A percentile compares a stretch with the other conserved stretches of the same genome.
Conservation (phyloP, 2,113 vertebrate genomes). For the Carollia perspicillata region DNA sequence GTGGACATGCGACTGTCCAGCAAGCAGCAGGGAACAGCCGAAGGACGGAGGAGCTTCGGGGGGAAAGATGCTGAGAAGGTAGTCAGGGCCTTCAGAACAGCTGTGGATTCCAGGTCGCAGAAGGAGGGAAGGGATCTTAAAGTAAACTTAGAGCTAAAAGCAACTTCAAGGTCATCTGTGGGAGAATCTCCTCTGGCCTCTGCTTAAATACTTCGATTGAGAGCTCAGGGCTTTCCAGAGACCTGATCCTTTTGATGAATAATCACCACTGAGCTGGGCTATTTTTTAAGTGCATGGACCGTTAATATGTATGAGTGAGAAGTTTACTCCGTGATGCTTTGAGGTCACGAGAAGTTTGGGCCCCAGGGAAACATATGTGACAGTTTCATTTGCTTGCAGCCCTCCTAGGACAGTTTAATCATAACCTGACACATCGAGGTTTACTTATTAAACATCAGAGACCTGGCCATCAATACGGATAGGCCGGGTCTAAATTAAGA, state of each 20-base stretch:
- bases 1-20: rapidly evolving
- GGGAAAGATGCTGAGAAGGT: neutral
- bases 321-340: constrained; percentile 53
- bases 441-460: constrained; percentile 57
- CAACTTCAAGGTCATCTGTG: constrained; percentile 48
- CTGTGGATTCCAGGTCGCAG: neutral
- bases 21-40: neutral
- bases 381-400: constrained; percentile 67
- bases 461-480: neutral
- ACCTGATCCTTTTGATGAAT: constrained; percentile 23
- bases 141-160: neutral
- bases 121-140: neutral
- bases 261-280: constrained; percentile 39
- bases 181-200: neutral
- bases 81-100: neutral
- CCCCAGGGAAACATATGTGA: constrained; percentile 53
- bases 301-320: constrained; percentile 75
- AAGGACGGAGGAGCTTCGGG: neutral
- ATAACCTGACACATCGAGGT: neutral
- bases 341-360: constrained; percentile 70
- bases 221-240: constrained; percentile 23
- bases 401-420: constrained; percentile 60
- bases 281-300: constrained; percentile 52
- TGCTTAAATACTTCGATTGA: constrained; percentile 39
- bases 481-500: constrained; percentile 50